Conservation (phyloP, 2,113 vertebrate genomes). For the Murina feae region DNA sequence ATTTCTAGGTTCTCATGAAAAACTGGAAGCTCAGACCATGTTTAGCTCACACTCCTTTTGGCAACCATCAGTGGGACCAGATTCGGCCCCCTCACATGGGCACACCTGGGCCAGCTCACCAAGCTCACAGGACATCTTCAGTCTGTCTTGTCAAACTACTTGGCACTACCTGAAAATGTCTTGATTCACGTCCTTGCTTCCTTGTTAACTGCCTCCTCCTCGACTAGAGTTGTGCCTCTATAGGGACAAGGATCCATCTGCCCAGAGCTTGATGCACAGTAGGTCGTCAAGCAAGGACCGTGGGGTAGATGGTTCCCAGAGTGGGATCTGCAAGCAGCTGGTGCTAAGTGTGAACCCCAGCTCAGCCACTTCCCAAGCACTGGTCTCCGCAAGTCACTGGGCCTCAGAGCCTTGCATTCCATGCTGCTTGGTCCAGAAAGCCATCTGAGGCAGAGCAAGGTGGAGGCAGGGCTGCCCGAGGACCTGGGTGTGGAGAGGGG, state of each 20-base stretch:
- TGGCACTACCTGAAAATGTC: neutral
- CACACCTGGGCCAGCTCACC: too few species aligned
- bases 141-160: neutral
- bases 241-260: neutral
- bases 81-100: fast-evolving
- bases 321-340: neutral
- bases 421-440: neutral
- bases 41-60: fast-evolving
- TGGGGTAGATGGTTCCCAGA: neutral
- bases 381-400: fast-evolving
- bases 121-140: neutral
- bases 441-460: fast-evolving
- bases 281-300: neutral
- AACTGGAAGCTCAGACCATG: neutral
- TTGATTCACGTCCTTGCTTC: neutral
- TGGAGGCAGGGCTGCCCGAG: too few species aligned
- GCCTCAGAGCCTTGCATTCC: neutral
- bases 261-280: neutral
- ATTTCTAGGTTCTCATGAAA: neutral
- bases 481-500: neutral
- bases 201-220: neutral
- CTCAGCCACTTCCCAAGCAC: neutral
- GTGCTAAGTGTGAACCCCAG: neutral
- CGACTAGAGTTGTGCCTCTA: neutral
- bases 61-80: fast-evolving